A percentile compares a stretch with the other conserved stretches of the same genome.
phyloP scores from a whole-genome alignment of 2,888 invertebrate species.

The Andrena flavipes region DNA sequence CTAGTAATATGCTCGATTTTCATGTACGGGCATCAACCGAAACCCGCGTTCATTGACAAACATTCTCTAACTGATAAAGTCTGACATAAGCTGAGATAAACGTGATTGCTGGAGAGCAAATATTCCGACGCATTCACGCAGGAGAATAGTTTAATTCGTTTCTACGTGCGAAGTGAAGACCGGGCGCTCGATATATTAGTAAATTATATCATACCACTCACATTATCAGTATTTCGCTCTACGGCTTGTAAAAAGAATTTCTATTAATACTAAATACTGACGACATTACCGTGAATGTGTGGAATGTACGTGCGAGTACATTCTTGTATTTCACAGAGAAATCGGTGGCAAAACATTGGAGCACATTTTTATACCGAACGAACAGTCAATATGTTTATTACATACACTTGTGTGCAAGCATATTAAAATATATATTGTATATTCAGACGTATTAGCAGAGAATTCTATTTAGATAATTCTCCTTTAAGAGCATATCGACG shows the following conservation, averaged over 20 bases:
- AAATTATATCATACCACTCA: background rate
- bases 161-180: background rate
- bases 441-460: slow-evolving; percentile 4
- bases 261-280: background rate
- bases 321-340: background rate
- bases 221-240: slow-evolving; percentile 19
- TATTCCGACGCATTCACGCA: slow-evolving; percentile 8
- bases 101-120: background rate
- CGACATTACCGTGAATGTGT: background rate
- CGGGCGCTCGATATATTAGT: background rate
- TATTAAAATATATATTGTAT: slow-evolving; percentile 6
- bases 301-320: background rate
- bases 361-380: slow-evolving; percentile 31
- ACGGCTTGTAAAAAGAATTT: background rate
- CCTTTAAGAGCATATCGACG: background rate
- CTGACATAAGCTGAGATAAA: slow-evolving; percentile 61
- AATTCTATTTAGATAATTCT: slow-evolving; percentile 6
- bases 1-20: slow-evolving; percentile 98
- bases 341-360: background rate
- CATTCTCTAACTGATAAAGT: slow-evolving; percentile 73
- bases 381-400: slow-evolving; percentile 1
- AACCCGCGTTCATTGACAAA: slow-evolving; percentile 76
- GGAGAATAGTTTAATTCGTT: slow-evolving; percentile 7
- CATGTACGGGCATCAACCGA: slow-evolving; percentile 94
- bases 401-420: background rate